Evolutionary conservation across 1,140 invertebrate species (phyloP), one percentile per base, ranked within the genome.

Genomic region (Leptoteleia sp.): DNA sequence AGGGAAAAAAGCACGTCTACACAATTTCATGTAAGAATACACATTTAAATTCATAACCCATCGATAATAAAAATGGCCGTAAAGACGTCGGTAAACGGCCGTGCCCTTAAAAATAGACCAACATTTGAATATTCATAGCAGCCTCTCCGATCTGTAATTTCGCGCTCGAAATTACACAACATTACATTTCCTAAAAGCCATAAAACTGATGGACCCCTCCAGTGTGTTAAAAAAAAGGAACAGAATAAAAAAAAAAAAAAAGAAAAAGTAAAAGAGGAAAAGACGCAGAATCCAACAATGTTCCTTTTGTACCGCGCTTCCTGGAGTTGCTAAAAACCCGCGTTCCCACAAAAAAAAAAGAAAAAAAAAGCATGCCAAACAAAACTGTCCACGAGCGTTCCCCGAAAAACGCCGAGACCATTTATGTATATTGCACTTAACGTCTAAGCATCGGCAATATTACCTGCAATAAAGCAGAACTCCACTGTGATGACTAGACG

Each of bases 391-490:
- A 13, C 22, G 19, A 0, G 27, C 16, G n/a, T 65, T 65, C 61
- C 11, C 11, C 13, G 61, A 65, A 54, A 65, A 50, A 40, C 17
- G 19, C 22, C 27, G 19, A 55, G 50, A 68, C 29, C 38, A 35
- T 55, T 67, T 47, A 29, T 48, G 42, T 31, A 47, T 62, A 62
- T 62, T 38, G 42, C 42, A 55, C 29, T 55, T 67, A 55, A 37
- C 27, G 8, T 67, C 17, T 55, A 37, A 27, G 40, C 19, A 25
- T 29, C 13, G 25, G 31, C 0, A 40, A 42, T 61, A 80, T 86
- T 82, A 88, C 87, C 86, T 83, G 87, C 84, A 79, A 88, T 87
- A 81, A 88, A 83, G 82, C 87, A 88, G 85, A 88, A 88, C 87
- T 88, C 87, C 87, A 88, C 87, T 87, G 87, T 88, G 87, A 85